Percentiles rank a stretch among this genome's conserved stretches.
phyloP scores from a whole-genome alignment of 2,888 invertebrate species.

The Agonopterix subpropinquella region DNA sequence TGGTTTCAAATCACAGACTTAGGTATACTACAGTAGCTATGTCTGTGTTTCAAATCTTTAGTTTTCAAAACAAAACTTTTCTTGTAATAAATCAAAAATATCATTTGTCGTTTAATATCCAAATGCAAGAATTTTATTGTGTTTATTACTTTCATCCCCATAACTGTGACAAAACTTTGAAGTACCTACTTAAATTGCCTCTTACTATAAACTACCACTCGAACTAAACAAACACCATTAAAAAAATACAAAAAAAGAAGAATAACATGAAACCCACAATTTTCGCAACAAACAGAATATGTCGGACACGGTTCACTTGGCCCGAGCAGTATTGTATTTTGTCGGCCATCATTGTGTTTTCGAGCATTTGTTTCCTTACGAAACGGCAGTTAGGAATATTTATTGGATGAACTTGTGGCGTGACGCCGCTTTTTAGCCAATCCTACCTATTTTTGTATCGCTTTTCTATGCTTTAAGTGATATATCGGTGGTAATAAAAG shows the following conservation, averaged over 20 bases:
- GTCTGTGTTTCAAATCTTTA: too few species aligned
- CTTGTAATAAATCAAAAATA: too few species aligned
- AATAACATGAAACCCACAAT: constrained; percentile 54
- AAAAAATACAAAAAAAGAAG: constrained; percentile 32
- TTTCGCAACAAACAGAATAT: constrained; percentile 64
- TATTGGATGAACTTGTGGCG: constrained; percentile 70
- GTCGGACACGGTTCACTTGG: constrained; percentile 62
- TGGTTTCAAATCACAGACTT: too few species aligned
- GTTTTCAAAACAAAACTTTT: too few species aligned
- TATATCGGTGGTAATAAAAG: constrained; percentile 48
- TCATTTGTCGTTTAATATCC: too few species aligned
- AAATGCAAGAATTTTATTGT: too few species aligned
- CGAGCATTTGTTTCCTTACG: constrained; percentile 70
- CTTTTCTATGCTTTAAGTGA: constrained; percentile 26
- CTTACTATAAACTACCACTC: too few species aligned
- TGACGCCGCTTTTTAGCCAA: constrained; percentile 65
- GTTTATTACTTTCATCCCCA: too few species aligned
- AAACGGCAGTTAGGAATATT: constrained; percentile 71
- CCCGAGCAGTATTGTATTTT: constrained; percentile 62
- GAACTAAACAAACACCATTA: constrained; percentile 39
- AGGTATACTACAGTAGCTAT: too few species aligned
- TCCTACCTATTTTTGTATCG: constrained; percentile 56
- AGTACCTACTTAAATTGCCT: too few species aligned
- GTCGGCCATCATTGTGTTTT: constrained; percentile 64
- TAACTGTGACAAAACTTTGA: too few species aligned